phyloP scores from a whole-genome alignment of 2,888 invertebrate genomes.

The Aphidoletes aphidimyza region DNA sequence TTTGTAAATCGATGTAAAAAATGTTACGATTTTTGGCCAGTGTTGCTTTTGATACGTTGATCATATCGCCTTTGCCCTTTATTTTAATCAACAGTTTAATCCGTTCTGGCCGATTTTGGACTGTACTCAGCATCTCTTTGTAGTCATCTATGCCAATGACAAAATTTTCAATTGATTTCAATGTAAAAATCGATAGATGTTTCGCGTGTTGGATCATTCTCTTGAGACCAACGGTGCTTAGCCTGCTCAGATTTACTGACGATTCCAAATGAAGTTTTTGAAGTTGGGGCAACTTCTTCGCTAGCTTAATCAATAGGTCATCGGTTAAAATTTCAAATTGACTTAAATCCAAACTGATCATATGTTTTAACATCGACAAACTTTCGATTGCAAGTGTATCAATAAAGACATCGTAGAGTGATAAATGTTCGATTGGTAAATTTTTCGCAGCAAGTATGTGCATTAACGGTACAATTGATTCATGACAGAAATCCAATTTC shows the following conservation, averaged over 20 bases:
- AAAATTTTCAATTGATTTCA: background rate
- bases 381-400: background rate
- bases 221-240: background rate
- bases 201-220: background rate
- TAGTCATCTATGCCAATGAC: background rate
- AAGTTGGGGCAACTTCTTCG: background rate
- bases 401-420: background rate
- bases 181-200: background rate
- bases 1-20: background rate
- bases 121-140: background rate
- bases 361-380: background rate
- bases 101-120: background rate
- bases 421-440: background rate
- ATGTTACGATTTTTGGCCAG: background rate
- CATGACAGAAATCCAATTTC: no score
- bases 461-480: no score
- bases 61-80: background rate
- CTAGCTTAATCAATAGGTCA: background rate
- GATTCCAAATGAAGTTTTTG: background rate
- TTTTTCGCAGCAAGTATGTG: no score
- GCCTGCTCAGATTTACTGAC: background rate
- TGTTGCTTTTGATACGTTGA: background rate
- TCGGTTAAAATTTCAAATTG: background rate
- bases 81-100: background rate
- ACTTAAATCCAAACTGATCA: background rate